Evolutionary conservation across 1,140 invertebrate genomes (phyloP).

Genomic region (Solenopsis invicta): DNA sequence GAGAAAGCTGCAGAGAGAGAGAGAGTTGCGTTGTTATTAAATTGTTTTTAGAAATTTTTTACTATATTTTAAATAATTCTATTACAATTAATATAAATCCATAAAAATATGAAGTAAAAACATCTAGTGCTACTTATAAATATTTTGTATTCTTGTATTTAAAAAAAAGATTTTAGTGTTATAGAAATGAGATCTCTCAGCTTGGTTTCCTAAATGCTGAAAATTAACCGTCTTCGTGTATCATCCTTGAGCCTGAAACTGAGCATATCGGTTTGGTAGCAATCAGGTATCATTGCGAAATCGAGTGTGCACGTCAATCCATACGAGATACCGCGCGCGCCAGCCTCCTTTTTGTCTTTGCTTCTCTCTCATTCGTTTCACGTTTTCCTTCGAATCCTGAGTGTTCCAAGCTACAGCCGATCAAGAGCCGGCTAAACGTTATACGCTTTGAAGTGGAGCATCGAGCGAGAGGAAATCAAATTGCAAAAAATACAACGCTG

Average conservation of each 20-base stretch:
- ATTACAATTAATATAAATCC: background rate
- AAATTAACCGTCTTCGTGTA: background rate
- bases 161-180: background rate
- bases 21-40: background rate
- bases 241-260: background rate
- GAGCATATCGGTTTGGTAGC: background rate
- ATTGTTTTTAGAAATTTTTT: background rate
- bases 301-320: slow-evolving; percentile 2
- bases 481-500: slow-evolving; percentile 55
- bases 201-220: background rate
- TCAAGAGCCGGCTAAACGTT: slow-evolving; percentile 48
- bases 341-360: slow-evolving; percentile 31
- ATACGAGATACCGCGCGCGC: background rate
- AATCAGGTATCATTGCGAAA: slow-evolving; percentile 2
- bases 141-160: background rate
- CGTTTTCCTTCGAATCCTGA: slow-evolving; percentile 49
- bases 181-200: background rate
- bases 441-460: slow-evolving; percentile 61
- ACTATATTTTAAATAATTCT: background rate
- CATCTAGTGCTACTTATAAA: background rate
- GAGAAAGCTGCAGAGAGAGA: background rate
- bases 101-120: background rate
- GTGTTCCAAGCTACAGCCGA: slow-evolving; percentile 14
- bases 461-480: slow-evolving; percentile 64
- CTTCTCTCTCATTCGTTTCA: slow-evolving; percentile 41